Conservation (phyloP, 2,888 invertebrate genomes). For the Mesochorus sp. region DNA sequence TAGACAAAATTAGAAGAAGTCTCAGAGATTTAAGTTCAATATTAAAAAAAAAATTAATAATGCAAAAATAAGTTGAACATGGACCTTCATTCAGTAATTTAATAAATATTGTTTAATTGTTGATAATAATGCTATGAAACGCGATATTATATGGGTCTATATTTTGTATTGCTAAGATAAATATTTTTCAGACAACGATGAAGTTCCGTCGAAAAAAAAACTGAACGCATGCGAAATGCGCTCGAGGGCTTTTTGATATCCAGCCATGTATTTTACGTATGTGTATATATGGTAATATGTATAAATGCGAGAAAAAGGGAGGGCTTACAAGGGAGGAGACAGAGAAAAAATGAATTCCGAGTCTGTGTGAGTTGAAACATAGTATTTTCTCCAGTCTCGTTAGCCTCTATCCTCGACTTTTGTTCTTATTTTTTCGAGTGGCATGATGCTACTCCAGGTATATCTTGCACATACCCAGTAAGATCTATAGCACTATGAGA, state of each 20-base stretch:
- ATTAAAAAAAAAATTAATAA: no score
- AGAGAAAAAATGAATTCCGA: background rate
- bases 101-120: no score
- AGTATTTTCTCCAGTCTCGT: slow-evolving; percentile 58
- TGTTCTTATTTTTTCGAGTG: slow-evolving; percentile 62
- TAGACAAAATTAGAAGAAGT: no score
- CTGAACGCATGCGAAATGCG: slow-evolving; percentile 10
- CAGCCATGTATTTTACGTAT: slow-evolving; percentile 7
- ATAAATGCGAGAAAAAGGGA: background rate
- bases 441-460: slow-evolving; percentile 53
- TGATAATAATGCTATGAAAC: no score
- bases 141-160: background rate
- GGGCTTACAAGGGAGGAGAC: slow-evolving; percentile 13
- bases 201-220: background rate
- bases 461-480: background rate
- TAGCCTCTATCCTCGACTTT: slow-evolving; percentile 57
- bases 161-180: background rate
- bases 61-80: no score
- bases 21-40: no score
- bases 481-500: slow-evolving; percentile 34
- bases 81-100: no score
- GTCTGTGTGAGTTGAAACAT: slow-evolving; percentile 12
- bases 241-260: slow-evolving; percentile 43
- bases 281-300: background rate
- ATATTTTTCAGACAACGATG: background rate